Evolutionary conservation across 2,797 vertebrate genomes (phyloP), one percentile per base, ranked within the genome.

Genomic region (Arrhamphus sclerolepis): DNA sequence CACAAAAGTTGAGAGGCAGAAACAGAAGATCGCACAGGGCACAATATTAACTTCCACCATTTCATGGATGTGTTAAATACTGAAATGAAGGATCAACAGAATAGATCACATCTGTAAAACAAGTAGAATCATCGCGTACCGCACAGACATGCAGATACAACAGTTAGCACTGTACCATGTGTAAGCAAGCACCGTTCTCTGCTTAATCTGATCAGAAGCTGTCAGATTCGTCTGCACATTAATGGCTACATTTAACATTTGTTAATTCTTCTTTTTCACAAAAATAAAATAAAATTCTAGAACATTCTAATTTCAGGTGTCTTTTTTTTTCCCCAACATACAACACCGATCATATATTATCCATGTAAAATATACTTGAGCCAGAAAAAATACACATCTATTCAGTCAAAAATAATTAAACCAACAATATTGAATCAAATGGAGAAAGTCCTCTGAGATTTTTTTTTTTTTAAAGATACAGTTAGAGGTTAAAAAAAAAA

Each of bases 201-300:
- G 42, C 52, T 46, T 5, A n/a, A 60, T 47, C 41, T 50, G 38
- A 68, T 60, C 22, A 31, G 46, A 65, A 52, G 48, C 20, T 57
- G n/a, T 60, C 54, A 56, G 44, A 72, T 67, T 46, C 47, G 56
- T 64, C 29, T 40, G 24, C 73, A 65, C 46, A 52, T 50, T 16
- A 62, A 57, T 11, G 57, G 68, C 62, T 67, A 81, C 74, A 63
- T 40, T 42, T 26, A 34, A 79, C 49, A 19, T 66, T 72, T 66
- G 38, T 65, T 66, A 62, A 71, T 74, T 70, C 73, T 66, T 73
- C 39, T 20, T 53, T 58, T 48, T 65, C 69, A 54, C 58, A 87
- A 88, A 90, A 91, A 87, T 87, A 89, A 88, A 83, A 83, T n/a
- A n/a, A n/a, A n/a, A n/a, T n/a, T 87, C 71, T 84, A 79, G 80